Evolutionary conservation across 2,797 vertebrate genomes (phyloP).

Genomic region (Alauda arvensis): DNA sequence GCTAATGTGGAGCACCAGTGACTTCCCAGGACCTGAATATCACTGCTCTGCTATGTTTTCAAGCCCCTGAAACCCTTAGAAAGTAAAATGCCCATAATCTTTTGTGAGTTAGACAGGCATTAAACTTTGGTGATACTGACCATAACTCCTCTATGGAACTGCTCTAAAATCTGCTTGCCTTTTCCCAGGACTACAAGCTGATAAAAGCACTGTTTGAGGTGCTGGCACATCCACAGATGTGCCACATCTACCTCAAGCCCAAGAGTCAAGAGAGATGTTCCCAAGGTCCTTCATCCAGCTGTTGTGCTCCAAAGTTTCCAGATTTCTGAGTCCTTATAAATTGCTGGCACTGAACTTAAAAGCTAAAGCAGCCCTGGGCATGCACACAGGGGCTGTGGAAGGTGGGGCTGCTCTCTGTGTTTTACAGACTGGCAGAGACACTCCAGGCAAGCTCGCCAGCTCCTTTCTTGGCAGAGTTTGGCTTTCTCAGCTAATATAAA

Average conservation of each 20-base stretch:
- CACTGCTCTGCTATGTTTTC: not conserved
- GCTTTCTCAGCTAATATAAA: slow-evolving; percentile 64
- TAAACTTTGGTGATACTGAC: not conserved
- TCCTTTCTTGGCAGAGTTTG: slow-evolving; percentile 54
- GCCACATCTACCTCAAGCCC: too few species aligned
- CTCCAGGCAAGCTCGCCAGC: not conserved
- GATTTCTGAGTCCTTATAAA: slow-evolving; percentile 92
- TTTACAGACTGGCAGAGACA: slow-evolving; percentile 22
- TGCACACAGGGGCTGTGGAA: slow-evolving; percentile 20
- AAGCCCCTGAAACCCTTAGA: not conserved
- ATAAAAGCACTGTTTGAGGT: slow-evolving; percentile 97
- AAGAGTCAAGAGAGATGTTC: slow-evolving; percentile 98
- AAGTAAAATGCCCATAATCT: not conserved
- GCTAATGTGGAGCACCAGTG: not conserved
- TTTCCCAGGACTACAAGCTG: slow-evolving; percentile 93
- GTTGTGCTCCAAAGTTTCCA: slow-evolving; percentile 93
- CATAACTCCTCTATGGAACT: not conserved
- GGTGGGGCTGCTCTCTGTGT: slow-evolving; percentile 21
- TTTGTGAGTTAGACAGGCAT: not conserved
- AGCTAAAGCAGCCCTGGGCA: not conserved
- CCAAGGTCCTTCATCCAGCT: slow-evolving; percentile 96
- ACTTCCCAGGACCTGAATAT: not conserved
- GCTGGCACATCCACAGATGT: slow-evolving; percentile 93
- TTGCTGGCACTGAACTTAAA: slow-evolving; percentile 40
- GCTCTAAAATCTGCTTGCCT: slow-evolving; percentile 20